Evolutionary conservation across 1,140 invertebrate species (phyloP).

Genomic region (Saccostrea echinata): DNA sequence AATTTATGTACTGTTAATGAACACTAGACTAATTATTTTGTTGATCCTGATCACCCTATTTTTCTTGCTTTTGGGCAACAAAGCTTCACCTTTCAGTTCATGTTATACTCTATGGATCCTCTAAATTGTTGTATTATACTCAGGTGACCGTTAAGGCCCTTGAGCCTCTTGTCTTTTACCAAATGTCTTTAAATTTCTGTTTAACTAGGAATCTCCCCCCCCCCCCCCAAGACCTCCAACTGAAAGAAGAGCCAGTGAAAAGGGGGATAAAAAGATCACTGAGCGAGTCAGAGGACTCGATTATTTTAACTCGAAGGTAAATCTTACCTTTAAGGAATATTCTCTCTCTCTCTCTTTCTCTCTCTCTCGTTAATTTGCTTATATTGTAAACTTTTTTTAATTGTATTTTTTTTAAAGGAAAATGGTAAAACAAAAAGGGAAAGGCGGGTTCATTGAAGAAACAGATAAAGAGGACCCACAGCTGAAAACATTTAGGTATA

Average conservation of each 20-base stretch:
- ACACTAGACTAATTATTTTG: too few species aligned
- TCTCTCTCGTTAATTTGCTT: slow-evolving; percentile 1
- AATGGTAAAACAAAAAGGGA: not conserved
- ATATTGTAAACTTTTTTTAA: not conserved
- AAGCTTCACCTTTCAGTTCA: too few species aligned
- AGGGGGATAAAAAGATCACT: not conserved
- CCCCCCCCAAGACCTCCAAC: too few species aligned
- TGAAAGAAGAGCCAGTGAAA: not conserved
- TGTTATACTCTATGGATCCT: too few species aligned
- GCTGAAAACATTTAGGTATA: not conserved
- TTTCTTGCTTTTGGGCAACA: too few species aligned
- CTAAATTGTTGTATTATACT: too few species aligned
- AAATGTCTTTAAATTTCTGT: not conserved
- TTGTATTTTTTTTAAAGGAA: not conserved
- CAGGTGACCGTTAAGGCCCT: too few species aligned
- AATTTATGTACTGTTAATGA: too few species aligned
- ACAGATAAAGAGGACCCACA: not conserved
- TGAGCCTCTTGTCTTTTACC: not conserved
- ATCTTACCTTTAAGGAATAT: not conserved
- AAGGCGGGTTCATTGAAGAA: not conserved
- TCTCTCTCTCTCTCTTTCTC: not conserved
- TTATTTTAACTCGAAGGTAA: not conserved
- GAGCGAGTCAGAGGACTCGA: not conserved
- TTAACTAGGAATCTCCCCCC: not conserved
- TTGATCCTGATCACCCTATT: too few species aligned